Evolutionary conservation across 2,113 vertebrate genomes (phyloP).

Genomic region (Lagopus muta): DNA sequence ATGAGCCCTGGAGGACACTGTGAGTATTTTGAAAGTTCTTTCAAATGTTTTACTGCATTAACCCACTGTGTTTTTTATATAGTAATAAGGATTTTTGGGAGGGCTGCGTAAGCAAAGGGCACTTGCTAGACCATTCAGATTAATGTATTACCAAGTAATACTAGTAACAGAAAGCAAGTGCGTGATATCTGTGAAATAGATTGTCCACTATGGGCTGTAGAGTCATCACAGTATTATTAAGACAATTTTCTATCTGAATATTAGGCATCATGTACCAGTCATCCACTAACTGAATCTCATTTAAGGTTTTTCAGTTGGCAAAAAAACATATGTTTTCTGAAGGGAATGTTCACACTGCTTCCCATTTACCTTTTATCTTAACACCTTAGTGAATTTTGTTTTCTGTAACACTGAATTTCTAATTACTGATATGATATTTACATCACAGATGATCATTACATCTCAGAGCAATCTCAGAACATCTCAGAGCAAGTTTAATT

Average conservation of each 20-base stretch:
- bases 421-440: neutral
- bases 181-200: neutral
- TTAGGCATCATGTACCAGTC: neutral
- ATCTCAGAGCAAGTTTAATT: slow-evolving; percentile 18
- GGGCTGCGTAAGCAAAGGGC: neutral
- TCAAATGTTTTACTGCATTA: neutral
- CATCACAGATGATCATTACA: neutral
- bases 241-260: neutral
- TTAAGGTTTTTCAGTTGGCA: neutral
- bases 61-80: accelerated
- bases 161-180: neutral
- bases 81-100: neutral
- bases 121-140: neutral
- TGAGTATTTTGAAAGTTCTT: neutral
- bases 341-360: neutral
- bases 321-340: neutral
- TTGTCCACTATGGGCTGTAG: neutral
- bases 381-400: neutral
- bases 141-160: neutral
- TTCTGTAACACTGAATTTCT: slow-evolving; percentile 28
- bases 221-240: neutral
- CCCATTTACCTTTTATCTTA: slow-evolving; percentile 5
- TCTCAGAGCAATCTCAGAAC: no score
- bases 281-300: neutral
- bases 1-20: no score